phyloP scores from a whole-genome alignment of 2,888 invertebrate species.

The Caenorhabditis virilis region DNA sequence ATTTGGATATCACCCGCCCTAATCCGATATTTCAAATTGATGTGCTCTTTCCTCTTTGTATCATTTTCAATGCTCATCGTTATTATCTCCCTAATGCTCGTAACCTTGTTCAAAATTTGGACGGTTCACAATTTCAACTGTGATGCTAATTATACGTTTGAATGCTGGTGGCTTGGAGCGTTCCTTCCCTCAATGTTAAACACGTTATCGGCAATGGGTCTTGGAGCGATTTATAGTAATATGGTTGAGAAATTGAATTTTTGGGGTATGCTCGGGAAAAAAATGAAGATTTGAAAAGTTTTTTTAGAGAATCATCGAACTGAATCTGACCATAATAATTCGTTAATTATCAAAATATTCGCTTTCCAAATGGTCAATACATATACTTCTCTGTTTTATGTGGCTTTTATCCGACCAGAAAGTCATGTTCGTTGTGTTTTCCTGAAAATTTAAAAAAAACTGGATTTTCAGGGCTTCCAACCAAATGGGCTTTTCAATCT shows the following conservation, averaged over 20 bases:
- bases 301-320: constrained; percentile 73
- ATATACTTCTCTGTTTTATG: constrained; percentile 72
- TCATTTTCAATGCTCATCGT: constrained; percentile 42
- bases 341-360: constrained; percentile 72
- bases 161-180: constrained; percentile 66
- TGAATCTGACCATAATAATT: constrained; percentile 70
- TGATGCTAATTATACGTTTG: constrained; percentile 28
- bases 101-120: constrained; percentile 53
- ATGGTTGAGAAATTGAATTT: constrained; percentile 69
- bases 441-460: not conserved
- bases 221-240: constrained; percentile 69
- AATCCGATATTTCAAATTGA: constrained; percentile 34
- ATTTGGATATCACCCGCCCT: constrained; percentile 69
- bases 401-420: constrained; percentile 71
- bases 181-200: constrained; percentile 70
- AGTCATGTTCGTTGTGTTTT: constrained; percentile 45
- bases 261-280: no score
- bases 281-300: no score
- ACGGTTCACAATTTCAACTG: constrained; percentile 39
- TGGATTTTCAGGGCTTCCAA: constrained; percentile 48
- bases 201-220: constrained; percentile 70
- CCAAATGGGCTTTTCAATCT: constrained; percentile 65
- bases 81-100: constrained; percentile 42
- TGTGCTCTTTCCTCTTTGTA: constrained; percentile 39
- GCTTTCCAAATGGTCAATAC: constrained; percentile 73